Base-by-base conservation (phyloP, 2,113 vertebrate species). In the Siniperca knerii region DNA sequence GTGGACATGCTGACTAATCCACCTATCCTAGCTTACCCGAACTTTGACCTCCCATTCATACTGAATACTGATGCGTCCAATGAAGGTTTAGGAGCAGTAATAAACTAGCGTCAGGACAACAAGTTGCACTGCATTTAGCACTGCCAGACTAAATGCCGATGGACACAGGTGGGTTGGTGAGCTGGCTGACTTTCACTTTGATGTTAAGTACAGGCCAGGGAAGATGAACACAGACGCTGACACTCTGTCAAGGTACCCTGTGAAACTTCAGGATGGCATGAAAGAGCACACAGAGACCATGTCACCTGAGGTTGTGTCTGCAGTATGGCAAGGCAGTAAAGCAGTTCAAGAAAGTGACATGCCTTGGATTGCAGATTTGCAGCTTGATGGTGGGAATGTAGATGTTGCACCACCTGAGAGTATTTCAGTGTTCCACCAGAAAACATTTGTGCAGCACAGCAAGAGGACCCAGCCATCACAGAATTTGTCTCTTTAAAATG, bases 261-360 rank as follows among this genome's bases (percentile, higher is more conserved):
- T 72, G 10, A 9, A 33, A 0, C 46, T 82, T 6, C 79, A 74
- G 57, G n/a, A 7, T 1, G 61, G 0, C 25, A 74, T 82, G 8
- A 11, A 0, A 8, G 80, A 78, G 2, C 35, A 61, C 18, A 86
- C 1, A 25, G 75, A 82, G 37, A 16, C 20, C 13, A 23, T 77
- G 23, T 50, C 68, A 23, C 23, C 55, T 4, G 21, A 79, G 25
- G 40, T 77, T 1, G 75, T 83, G 25, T 60, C 29, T 6, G 67
- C 77, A 4, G 33, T 65, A 1, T 84, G 82, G 60, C 82, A 84
- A 20, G 76, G 82, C 1, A 40, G 6, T 2, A 84, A 74, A 75
- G 64, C 55, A n/a, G 44, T n/a, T 4, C 25, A 44, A 18, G 50
- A 72, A 0, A 29, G n/a, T 35, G 46, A 83, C 4, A 11, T 79